Base-by-base conservation (phyloP, 2,888 invertebrate genomes). In the Lochmaea capreae region DNA sequence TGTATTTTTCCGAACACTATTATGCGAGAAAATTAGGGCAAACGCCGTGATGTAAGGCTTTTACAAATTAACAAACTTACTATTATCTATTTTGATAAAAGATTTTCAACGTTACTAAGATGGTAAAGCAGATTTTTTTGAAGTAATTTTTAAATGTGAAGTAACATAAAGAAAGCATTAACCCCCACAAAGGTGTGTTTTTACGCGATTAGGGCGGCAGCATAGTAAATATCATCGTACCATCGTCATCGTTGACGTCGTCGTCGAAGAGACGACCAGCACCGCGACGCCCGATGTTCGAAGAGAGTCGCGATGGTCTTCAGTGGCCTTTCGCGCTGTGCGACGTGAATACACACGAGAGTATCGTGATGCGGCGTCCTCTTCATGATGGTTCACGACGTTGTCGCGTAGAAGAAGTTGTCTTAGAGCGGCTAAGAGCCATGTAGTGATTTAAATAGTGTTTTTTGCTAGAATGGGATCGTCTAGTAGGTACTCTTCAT, bases 401-500 rank as follows among this genome's bases (percentile, higher is more conserved):
- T 61, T 33, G 33, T 39, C 61, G 61, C 33, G 61, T 39, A 61
- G 43, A 63, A 63, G 62, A 63, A 43, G 39, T 43, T 18, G 16
- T 8, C 18, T 16, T 16, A 16, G 18, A 63, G 12, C 16, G 62
- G 62, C 62, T 18, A 11, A 18, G 57, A 63, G 70, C 66, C 49
- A 70, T 76, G 72, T 69, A 68, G 72, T 75, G 75, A 58, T 67
- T 67, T 63, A 70, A 72, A 59, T 73, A 58, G 65, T 33, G 39
- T 33, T 61, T 33, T 62, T 52, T 11, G 10, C 39, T 39, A 68
- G 16, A 61, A 93, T 93, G 93, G 91, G 92, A 81, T 87, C 89
- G 83, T 92, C 93, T 81, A 94, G 93, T 89, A 92, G 94, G 89
- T 94, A 95, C 90, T 95, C 93, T 87, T 95, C 95, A 76, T 95